Base-by-base conservation (phyloP, 2,113 vertebrate species). In the Apus apus region DNA sequence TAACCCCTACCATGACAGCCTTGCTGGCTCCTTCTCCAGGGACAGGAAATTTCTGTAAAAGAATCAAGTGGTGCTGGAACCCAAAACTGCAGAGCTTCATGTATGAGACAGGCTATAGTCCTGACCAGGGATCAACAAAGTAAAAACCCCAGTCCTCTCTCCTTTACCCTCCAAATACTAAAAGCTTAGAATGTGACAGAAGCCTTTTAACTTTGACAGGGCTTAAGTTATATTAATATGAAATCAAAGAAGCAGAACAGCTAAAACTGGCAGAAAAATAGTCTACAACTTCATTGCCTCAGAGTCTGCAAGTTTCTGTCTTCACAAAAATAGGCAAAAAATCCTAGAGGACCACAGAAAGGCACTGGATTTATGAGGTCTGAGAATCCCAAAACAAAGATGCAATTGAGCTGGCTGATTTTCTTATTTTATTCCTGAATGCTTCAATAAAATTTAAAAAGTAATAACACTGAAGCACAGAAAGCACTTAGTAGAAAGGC, bases 41-140 rank as follows among this genome's bases (percentile, higher is more conserved):
- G 72, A 84, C 88, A 94, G 88, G 88, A 92, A 92, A 95, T 77
- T 87, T 96, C 85, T 95, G 82, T 91, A 77, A 88, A 73, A 88
- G 60, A 83, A 93, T 93, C 87, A 67, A 60, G 90, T 91, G 93
- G 67, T 94, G 93, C 75, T 96, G 82, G 60, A 91, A 83, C 66
- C 58, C 38, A 51, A 22, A 84, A 71, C 19, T 76, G 72, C 66
- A 94, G 30, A 65, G 36, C 46, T 93, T 83, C 78, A 32, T 22
- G 21, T 18, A 43, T 13, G 34, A 93, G 74, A 94, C 81, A 76
- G 56, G 14, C 51, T 93, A 5, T 0, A 67, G 75, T n/a, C 71
- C 72, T 83, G 82, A 85, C 62, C 46, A 7, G 73, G 76, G 73
- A 94, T 76, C 56, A 89, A 74, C 4, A 0, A 85, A 62, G 48